phyloP scores from a whole-genome alignment of 2,113 vertebrate species.

The Centropus unirufus region DNA sequence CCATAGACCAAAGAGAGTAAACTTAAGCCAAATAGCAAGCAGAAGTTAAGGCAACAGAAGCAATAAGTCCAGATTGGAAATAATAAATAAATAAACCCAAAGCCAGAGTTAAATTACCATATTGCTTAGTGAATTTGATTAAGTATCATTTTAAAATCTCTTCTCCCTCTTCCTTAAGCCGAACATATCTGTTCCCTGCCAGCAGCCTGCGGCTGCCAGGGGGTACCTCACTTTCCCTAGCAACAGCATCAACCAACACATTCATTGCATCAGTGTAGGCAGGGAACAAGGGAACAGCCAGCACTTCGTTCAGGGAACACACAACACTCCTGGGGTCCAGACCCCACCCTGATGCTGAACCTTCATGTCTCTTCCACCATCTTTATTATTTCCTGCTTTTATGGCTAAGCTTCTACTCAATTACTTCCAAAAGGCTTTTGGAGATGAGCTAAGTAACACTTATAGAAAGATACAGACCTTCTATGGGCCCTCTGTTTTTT shows the following conservation, averaged over 20 bases:
- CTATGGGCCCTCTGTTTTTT: neutral
- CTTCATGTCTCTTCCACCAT: neutral
- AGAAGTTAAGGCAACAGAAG: neutral
- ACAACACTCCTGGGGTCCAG: neutral
- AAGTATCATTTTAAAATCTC: neutral
- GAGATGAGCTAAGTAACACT: neutral
- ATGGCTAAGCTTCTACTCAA: neutral
- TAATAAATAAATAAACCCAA: too few species aligned
- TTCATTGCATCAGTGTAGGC: accelerated
- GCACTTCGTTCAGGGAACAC: neutral
- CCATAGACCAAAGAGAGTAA: neutral
- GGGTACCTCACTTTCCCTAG: neutral
- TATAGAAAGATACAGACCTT: neutral
- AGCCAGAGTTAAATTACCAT: too few species aligned
- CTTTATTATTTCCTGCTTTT: too few species aligned
- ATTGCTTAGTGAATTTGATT: neutral
- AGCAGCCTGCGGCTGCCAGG: neutral
- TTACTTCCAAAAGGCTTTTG: neutral
- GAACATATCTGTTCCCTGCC: neutral
- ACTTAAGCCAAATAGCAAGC: neutral
- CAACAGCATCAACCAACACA: neutral
- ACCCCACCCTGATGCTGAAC: neutral
- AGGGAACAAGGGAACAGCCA: neutral
- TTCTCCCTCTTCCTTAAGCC: neutral
- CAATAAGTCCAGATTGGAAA: neutral